Evolutionary conservation across 2,113 vertebrate genomes (phyloP).

Genomic region (Grammomys surdaster): DNA sequence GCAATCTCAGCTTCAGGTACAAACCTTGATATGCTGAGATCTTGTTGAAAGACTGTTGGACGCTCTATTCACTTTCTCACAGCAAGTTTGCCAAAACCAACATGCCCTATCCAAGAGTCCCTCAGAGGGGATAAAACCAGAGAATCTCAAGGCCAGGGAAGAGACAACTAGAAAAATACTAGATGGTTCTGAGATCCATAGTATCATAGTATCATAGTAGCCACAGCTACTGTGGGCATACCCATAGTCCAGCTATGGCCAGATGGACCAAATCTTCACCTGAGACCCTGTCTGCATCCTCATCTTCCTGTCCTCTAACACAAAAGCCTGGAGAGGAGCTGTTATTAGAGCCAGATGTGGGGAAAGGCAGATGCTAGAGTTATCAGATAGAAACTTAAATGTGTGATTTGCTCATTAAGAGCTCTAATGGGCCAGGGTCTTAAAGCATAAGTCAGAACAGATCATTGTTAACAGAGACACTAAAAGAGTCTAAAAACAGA

Average conservation of each 20-base stretch:
- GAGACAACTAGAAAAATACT: neutral
- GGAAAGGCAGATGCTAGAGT: neutral
- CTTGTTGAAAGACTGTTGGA: no score
- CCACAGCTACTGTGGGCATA: rapidly evolving
- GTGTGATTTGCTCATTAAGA: neutral
- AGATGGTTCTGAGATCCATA: neutral
- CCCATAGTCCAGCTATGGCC: neutral
- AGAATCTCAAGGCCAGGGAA: neutral
- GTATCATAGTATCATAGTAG: no score
- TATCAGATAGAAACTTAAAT: neutral
- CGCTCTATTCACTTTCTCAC: rapidly evolving
- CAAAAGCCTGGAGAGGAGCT: neutral
- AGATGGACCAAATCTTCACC: neutral
- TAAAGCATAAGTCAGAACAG: neutral
- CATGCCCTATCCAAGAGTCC: neutral
- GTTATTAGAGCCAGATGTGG: neutral
- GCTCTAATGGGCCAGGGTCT: neutral
- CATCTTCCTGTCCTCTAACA: no score
- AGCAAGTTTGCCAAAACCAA: no score
- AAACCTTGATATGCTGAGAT: rapidly evolving
- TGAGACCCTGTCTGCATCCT: neutral
- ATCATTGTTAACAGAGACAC: neutral
- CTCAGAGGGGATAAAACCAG: neutral
- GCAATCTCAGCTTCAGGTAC: neutral
- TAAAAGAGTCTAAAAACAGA: neutral